Evolutionary conservation across 2,113 vertebrate species (phyloP).

Genomic region (Notechis scutatus): DNA sequence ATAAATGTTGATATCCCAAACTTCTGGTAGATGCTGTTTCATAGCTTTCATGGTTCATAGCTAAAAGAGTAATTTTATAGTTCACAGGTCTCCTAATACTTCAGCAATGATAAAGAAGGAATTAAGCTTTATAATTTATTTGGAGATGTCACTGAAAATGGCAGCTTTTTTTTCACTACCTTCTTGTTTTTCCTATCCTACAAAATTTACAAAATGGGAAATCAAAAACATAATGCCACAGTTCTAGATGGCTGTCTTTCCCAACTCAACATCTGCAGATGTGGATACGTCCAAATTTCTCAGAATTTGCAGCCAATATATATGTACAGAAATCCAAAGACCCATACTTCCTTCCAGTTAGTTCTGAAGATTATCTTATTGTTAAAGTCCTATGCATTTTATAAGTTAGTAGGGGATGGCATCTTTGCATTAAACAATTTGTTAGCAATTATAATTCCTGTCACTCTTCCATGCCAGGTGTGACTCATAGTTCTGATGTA

Average conservation of each 20-base stretch:
- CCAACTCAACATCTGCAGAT: background rate
- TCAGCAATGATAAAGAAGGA: background rate
- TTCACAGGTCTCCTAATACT: background rate
- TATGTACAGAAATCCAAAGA: background rate
- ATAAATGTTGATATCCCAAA: background rate
- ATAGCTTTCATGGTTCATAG: background rate
- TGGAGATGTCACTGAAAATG: background rate
- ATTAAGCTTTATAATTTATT: background rate
- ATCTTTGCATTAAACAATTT: background rate
- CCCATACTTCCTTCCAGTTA: background rate
- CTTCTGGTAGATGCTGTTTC: background rate
- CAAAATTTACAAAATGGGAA: background rate
- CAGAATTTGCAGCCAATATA: background rate
- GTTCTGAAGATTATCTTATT: background rate
- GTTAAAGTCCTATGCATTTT: background rate
- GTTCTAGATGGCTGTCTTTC: background rate
- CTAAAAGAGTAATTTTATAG: background rate
- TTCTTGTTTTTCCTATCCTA: background rate
- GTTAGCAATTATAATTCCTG: background rate
- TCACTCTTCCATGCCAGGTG: background rate
- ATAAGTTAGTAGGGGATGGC: background rate
- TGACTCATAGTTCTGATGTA: background rate
- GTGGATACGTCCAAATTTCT: background rate
- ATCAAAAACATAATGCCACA: background rate
- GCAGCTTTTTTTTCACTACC: background rate